phyloP scores from a whole-genome alignment of 2,797 vertebrate species.

The Falco rusticolus region DNA sequence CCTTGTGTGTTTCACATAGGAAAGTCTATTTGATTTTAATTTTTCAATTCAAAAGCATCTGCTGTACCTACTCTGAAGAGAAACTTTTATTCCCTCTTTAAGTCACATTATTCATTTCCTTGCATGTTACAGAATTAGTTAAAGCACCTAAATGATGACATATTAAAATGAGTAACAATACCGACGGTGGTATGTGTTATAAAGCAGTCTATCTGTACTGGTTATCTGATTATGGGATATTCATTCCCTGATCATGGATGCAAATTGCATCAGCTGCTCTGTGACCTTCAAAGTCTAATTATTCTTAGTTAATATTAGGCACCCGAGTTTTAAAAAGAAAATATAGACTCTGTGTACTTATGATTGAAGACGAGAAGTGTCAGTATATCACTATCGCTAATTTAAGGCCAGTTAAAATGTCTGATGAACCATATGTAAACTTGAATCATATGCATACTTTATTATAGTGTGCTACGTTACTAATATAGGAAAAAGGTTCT shows the following conservation, averaged over 20 bases:
- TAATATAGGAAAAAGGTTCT: background rate
- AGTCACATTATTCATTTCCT: background rate
- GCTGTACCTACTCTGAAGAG: background rate
- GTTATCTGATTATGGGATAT: background rate
- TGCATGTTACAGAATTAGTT: background rate
- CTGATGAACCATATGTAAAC: background rate
- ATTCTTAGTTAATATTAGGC: background rate
- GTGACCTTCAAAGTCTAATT: background rate
- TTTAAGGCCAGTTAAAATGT: background rate
- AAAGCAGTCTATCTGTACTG: background rate
- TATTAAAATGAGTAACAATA: background rate
- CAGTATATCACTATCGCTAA: background rate
- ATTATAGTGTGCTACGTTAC: background rate
- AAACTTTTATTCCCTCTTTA: background rate
- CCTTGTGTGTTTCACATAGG: fast-evolving
- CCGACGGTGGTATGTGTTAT: background rate
- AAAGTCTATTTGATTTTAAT: background rate
- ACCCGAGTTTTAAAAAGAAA: background rate
- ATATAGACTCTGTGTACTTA: background rate
- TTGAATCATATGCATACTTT: background rate
- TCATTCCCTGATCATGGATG: background rate
- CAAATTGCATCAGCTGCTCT: background rate
- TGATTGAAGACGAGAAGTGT: background rate
- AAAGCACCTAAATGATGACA: background rate
- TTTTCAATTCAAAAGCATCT: background rate